A percentile compares a stretch with the other conserved stretches of the same genome.
Conservation (phyloP, 2,113 vertebrate species). For the Scatophagus argus region DNA sequence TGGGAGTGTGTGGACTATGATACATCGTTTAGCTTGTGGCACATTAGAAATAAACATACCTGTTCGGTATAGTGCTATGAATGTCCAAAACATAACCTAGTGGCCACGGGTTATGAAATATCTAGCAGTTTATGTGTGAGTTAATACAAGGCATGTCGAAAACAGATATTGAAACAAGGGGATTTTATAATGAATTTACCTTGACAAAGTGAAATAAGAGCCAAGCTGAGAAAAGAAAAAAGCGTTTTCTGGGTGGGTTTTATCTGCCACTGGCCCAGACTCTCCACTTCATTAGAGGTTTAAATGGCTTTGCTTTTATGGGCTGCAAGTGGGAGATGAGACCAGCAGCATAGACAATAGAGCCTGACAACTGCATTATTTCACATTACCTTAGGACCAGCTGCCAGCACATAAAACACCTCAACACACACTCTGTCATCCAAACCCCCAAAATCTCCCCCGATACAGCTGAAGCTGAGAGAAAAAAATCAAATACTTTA, state of each 20-base stretch:
- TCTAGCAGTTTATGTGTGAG: neutral
- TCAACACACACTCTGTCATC: conserved; percentile 29
- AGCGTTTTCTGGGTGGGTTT: conserved; percentile 50
- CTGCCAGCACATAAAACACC: conserved; percentile 77
- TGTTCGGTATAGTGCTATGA: neutral
- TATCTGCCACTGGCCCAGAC: conserved; percentile 74
- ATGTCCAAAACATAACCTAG: neutral
- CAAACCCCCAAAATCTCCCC: conserved; percentile 30
- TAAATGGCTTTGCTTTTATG: conserved; percentile 78
- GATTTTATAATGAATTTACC: neutral
- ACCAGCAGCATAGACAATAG: conserved; percentile 75
- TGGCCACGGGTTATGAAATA: neutral
- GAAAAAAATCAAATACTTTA: conserved; percentile 43
- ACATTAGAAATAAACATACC: neutral
- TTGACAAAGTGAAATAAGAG: conserved; percentile 44
- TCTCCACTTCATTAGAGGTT: conserved; percentile 80
- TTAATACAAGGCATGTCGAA: neutral
- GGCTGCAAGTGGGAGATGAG: conserved; percentile 73
- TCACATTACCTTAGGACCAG: conserved; percentile 76
- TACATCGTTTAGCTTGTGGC: neutral
- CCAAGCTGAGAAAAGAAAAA: conserved; percentile 49
- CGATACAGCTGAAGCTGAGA: conserved; percentile 22
- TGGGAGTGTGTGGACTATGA: neutral
- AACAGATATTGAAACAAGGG: neutral
- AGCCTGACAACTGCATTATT: conserved; percentile 77